Conservation (phyloP, 2,888 invertebrate species). For the Megalurothrips usitatus region DNA sequence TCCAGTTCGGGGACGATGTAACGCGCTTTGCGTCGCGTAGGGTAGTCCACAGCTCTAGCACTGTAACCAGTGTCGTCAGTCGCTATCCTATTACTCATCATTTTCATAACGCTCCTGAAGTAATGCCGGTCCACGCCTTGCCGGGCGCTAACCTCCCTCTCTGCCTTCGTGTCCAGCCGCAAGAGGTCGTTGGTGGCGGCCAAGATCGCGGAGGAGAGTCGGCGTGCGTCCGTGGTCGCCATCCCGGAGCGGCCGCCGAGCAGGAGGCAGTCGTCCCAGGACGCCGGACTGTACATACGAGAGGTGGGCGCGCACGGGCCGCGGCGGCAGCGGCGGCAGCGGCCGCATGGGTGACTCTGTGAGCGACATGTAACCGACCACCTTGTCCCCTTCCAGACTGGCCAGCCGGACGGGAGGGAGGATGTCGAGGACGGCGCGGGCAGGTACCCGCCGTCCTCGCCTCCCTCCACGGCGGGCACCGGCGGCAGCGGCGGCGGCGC, state of each 20-base stretch:
- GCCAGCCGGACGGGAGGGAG: constrained; percentile 37
- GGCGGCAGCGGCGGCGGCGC: constrained; percentile 16
- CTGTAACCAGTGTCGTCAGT: too few relatives aligned
- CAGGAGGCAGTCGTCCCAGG: constrained; percentile 32
- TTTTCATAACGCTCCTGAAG: too few relatives aligned
- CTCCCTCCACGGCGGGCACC: constrained; percentile 41
- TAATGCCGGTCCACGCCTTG: too few relatives aligned
- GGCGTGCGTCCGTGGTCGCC: constrained; percentile 36
- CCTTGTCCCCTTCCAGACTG: constrained; percentile 34
- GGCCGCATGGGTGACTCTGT: too few relatives aligned
- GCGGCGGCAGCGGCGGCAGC: too few relatives aligned
- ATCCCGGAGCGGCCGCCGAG: constrained; percentile 38
- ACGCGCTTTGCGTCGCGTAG: too few relatives aligned
- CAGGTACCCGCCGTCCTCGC: constrained; percentile 45
- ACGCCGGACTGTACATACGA: constrained; percentile 36
- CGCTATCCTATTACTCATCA: too few relatives aligned
- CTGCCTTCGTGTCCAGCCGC: constrained; percentile 37
- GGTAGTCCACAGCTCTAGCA: too few relatives aligned
- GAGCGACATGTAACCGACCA: background rate
- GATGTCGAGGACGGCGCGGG: constrained; percentile 38
- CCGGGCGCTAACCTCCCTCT: background rate
- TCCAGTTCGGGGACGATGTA: too few relatives aligned
- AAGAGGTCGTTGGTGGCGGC: constrained; percentile 40
- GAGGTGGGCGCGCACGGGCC: background rate
- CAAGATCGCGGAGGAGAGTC: constrained; percentile 33